Conservation (phyloP, 1,140 invertebrate genomes). For the Agrypnia vestita region DNA sequence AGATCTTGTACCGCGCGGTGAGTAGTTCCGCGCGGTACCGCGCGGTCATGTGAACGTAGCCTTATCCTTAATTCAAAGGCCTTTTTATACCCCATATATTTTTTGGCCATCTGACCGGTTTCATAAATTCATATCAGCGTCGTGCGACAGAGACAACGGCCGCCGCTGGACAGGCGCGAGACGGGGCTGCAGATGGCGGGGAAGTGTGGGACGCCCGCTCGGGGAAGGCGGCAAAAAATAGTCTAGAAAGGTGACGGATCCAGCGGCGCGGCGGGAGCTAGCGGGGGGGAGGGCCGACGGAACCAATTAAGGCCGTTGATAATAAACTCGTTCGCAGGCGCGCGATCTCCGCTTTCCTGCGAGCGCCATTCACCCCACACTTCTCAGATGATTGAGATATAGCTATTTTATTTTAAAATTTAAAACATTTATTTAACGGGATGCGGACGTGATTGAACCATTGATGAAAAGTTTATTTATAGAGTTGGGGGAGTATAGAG, state of each 20-base stretch:
- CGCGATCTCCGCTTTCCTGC: slow-evolving; percentile 11
- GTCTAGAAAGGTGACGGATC: slow-evolving; percentile 7
- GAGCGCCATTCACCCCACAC: slow-evolving; percentile 2
- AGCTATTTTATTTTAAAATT: no score
- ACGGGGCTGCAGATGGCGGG: not conserved
- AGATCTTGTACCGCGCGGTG: no score
- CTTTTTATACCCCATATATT: not conserved
- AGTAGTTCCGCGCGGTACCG: no score
- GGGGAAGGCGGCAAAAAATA: not conserved
- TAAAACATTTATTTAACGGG: no score
- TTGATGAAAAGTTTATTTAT: no score
- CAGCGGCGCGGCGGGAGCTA: not conserved
- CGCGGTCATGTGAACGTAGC: no score
- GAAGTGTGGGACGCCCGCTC: not conserved
- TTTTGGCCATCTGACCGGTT: slow-evolving; percentile 43
- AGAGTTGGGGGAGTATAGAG: no score
- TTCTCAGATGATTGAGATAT: no score
- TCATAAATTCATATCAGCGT: slow-evolving; percentile 46
- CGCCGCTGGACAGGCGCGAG: not conserved
- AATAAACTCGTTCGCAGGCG: slow-evolving; percentile 53
- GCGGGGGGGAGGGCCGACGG: slow-evolving; percentile 40
- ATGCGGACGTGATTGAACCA: no score
- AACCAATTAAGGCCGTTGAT: slow-evolving; percentile 59
- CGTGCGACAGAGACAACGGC: not conserved
- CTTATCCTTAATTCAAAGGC: not conserved